These are phyloP conservation scores for Cephus cinctus DNA, from an alignment of 1,140 invertebrate genomes.

Conservation along the genomic window DNA sequence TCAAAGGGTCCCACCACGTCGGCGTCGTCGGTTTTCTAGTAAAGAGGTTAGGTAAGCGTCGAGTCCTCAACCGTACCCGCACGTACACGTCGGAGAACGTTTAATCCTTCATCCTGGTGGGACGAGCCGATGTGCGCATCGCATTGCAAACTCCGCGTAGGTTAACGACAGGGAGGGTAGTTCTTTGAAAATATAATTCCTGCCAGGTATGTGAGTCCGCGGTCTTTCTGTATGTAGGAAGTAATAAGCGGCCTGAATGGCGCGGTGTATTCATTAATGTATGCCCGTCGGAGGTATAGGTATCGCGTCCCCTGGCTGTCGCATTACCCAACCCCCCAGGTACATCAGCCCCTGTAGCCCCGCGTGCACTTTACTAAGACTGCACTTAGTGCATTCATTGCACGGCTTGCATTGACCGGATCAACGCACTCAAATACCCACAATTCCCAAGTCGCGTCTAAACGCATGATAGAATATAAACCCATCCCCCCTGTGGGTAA, in stretches of 20 bases:
- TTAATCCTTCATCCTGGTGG: too few relatives aligned
- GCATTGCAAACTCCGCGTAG: too few relatives aligned
- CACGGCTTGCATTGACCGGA: slow-evolving; percentile 44
- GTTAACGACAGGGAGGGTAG: slow-evolving; percentile 6
- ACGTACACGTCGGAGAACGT: too few relatives aligned
- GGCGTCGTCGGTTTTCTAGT: too few relatives aligned
- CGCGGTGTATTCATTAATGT: slow-evolving; percentile 47
- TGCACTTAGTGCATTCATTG: slow-evolving; percentile 48
- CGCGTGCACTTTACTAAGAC: slow-evolving; percentile 30
- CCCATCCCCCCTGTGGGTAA: too few relatives aligned
- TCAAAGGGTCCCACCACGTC: too few relatives aligned
- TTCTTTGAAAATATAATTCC: slow-evolving; percentile 28
- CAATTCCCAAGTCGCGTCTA: too few relatives aligned
- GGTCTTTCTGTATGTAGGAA: slow-evolving; percentile 27
- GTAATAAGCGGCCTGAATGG: slow-evolving; percentile 45
- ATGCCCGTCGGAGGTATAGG: slow-evolving; percentile 27
- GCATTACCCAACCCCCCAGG: slow-evolving; percentile 36
- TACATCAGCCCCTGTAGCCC: slow-evolving; percentile 27
- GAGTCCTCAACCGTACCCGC: too few relatives aligned
- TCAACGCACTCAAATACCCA: slow-evolving; percentile 43
- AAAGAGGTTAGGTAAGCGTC: too few relatives aligned
- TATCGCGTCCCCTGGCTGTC: slow-evolving; percentile 19
- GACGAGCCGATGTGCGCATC: too few relatives aligned
- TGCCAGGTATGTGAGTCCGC: not conserved
- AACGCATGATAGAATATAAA: too few relatives aligned